Evolutionary conservation across 2,797 vertebrate genomes (phyloP), one percentile per base, ranked within the genome.

Genomic region (Propithecus perrieri): DNA sequence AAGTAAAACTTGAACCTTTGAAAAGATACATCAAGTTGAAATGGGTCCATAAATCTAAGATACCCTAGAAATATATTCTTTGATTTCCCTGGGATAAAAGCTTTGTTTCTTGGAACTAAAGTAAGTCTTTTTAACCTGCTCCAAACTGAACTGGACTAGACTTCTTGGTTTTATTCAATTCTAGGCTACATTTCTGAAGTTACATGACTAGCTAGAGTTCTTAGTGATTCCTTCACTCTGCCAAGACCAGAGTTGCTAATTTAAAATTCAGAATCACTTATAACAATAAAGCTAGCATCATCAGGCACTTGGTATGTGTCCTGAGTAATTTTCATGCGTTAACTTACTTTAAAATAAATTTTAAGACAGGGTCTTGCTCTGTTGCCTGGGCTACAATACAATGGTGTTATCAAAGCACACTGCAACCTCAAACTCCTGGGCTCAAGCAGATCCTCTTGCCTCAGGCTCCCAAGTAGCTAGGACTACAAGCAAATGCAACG

Each of bases 141-240:
- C 30, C 28, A 89, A 7, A 88, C 43, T 74, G 81, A 57, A 78
- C 6, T 89, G 35, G 33, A 76, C 55, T 74, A 53, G 74, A 89
- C 69, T 93, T 95, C 41, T 55, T 93, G 63, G 22, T 78, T 96
- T 96, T 89, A 88, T 57, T 86, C 26, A 50, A 22, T 91, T 92
- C 61, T 78, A 83, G 84, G 30, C 41, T 83, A 59, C 13, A 83
- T 91, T 43, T 83, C 83, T 86, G 35, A 97, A 46, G 53, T 18
- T 59, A 10, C 30, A 41, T 65, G 30, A 86, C 9, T 71, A 85
- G 46, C 15, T 9, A 75, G 48, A 78, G 43, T 79, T 90, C 24
- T 78, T 93, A 61, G 20, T 50, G 48, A 79, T 67, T 91, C 55
- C 35, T 71, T 93, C 24, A 48, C 12, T 20, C 33, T 61, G 3